Percentiles rank a stretch among this genome's conserved stretches.
Evolutionary conservation across 2,113 vertebrate genomes (phyloP).

Genomic region (Dasypus novemcinctus): DNA sequence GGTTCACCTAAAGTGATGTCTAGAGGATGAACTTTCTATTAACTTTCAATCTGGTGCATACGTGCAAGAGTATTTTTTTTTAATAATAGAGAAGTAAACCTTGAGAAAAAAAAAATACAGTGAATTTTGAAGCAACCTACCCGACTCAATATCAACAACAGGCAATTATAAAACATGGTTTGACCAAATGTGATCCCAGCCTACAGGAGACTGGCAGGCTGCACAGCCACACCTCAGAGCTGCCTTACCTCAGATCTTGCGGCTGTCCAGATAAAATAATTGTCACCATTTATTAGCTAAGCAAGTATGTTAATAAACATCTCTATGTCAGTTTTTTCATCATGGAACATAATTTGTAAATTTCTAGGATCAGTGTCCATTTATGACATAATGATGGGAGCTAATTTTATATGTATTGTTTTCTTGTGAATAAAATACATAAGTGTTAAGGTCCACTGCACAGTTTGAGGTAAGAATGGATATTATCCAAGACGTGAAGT

Average conservation of each 20-base stretch:
- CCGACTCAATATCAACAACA: neutral
- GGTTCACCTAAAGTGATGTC: constrained; percentile 11
- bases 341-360: neutral
- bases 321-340: neutral
- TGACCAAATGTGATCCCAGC: neutral
- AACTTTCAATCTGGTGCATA: constrained; percentile 49
- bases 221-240: neutral
- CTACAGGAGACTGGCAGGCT: accelerated
- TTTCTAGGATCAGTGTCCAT: neutral
- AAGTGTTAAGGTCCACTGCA: neutral
- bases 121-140: neutral
- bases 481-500: neutral
- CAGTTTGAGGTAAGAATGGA: neutral
- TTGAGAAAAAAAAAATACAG: neutral
- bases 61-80: neutral
- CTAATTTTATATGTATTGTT: neutral
- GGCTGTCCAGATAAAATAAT: neutral
- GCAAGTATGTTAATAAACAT: neutral
- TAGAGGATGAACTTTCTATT: constrained; percentile 54
- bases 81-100: constrained; percentile 32
- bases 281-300: neutral
- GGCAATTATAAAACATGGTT: neutral
- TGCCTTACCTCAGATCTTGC: neutral
- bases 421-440: neutral
- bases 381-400: neutral